Percentiles rank a stretch among this genome's conserved stretches.
phyloP scores from a whole-genome alignment of 2,113 vertebrate genomes.

The Scatophagus argus region DNA sequence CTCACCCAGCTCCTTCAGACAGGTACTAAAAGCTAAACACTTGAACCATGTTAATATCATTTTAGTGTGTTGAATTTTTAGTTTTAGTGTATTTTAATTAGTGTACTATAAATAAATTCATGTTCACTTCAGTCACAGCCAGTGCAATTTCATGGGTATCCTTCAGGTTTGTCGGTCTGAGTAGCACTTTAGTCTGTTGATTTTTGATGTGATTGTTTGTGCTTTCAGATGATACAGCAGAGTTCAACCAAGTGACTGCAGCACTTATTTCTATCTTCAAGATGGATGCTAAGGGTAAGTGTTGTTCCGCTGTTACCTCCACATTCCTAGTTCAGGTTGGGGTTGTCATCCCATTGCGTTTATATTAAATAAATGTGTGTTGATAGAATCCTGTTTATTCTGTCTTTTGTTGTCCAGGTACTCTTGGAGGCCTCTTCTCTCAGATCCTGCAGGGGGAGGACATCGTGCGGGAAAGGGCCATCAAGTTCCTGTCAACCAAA shows the following conservation, averaged over 20 bases:
- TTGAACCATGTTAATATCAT: background rate
- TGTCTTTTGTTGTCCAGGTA: constrained; percentile 82
- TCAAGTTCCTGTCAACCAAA: constrained; percentile 95
- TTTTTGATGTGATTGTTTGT: constrained; percentile 5
- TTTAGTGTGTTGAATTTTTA: background rate
- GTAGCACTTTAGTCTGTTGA: background rate
- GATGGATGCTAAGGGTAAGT: constrained; percentile 94
- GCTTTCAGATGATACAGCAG: constrained; percentile 93
- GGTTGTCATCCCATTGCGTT: background rate
- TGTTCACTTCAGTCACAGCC: background rate
- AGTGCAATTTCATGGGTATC: background rate
- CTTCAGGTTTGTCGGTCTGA: background rate
- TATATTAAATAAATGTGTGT: background rate
- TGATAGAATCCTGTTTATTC: background rate
- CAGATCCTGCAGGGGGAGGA: constrained; percentile 98
- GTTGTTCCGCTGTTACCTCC: background rate
- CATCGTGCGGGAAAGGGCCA: constrained; percentile 95
- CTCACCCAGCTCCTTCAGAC: constrained; percentile 97
- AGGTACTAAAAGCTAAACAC: constrained; percentile 79
- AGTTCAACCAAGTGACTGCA: constrained; percentile 97
- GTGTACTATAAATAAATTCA: background rate
- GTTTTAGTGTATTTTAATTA: background rate
- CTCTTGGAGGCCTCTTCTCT: constrained; percentile 96
- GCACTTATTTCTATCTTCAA: constrained; percentile 97
- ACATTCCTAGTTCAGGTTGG: background rate